A percentile compares a stretch with the other conserved stretches of the same genome.
Evolutionary conservation across 2,113 vertebrate species (phyloP).

Genomic region (Ellobius talpinus): DNA sequence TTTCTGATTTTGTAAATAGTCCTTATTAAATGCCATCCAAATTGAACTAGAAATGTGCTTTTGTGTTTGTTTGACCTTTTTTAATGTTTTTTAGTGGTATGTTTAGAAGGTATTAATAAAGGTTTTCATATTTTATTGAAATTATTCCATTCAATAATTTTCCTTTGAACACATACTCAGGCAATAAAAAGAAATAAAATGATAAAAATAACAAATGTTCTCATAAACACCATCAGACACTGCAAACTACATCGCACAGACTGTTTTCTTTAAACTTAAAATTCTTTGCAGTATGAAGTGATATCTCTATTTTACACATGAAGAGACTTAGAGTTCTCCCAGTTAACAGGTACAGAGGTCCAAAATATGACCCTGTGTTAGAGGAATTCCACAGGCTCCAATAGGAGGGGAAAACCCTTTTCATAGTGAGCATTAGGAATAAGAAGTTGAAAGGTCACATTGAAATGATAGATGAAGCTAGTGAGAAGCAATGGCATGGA

Average conservation of each 20-base stretch:
- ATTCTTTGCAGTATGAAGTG: neutral
- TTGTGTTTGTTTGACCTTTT: neutral
- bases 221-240: neutral
- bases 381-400: neutral
- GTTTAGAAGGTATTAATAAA: neutral
- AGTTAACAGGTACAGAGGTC: neutral
- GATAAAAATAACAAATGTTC: neutral
- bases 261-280: neutral
- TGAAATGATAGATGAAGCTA: neutral
- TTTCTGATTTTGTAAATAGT: neutral
- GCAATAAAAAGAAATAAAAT: neutral
- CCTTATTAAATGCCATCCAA: neutral
- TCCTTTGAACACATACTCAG: neutral
- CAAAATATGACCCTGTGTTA: neutral
- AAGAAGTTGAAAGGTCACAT: neutral
- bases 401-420: neutral
- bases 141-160: neutral
- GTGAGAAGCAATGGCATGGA: neutral
- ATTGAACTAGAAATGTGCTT: neutral
- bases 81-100: neutral
- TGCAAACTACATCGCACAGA: neutral
- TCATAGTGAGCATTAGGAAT: neutral
- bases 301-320: neutral
- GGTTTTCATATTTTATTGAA: neutral
- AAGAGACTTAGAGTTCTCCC: neutral